phyloP scores from a whole-genome alignment of 2,113 vertebrate genomes.

The Etheostoma cragini region DNA sequence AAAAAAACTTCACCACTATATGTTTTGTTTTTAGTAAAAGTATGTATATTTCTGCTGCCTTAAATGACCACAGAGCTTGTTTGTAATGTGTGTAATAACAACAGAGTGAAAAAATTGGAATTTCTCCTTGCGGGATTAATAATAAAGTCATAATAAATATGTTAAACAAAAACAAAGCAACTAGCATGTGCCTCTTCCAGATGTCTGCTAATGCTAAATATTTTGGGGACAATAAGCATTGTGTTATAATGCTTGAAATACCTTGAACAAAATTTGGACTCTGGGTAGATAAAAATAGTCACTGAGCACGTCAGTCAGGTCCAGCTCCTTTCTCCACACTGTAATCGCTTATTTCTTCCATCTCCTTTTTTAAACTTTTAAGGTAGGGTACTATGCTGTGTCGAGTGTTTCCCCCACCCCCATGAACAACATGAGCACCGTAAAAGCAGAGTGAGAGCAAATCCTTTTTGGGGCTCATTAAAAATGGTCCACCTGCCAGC shows the following conservation, averaged over 20 bases:
- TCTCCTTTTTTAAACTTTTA: conserved; percentile 90
- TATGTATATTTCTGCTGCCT: background rate
- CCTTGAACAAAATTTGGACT: background rate
- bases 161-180: background rate
- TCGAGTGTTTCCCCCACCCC: no score
- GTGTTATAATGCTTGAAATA: background rate
- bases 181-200: background rate
- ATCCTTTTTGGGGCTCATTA: conserved; percentile 51
- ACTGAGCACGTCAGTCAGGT: conserved; percentile 21
- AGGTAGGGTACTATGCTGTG: no score
- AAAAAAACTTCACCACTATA: background rate
- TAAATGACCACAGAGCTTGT: background rate
- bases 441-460: conserved; percentile 16
- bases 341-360: conserved; percentile 86
- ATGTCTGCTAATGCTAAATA: conserved; percentile 17
- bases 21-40: background rate
- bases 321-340: background rate
- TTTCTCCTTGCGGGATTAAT: no score
- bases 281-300: background rate
- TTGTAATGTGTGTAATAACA: no score
- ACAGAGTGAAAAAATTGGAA: no score
- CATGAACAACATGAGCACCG: background rate
- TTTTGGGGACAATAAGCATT: conserved; percentile 8
- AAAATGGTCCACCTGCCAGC: conserved; percentile 49
- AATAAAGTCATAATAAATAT: background rate